Conservation (phyloP, 2,113 vertebrate genomes). For the Cavia aperea region DNA sequence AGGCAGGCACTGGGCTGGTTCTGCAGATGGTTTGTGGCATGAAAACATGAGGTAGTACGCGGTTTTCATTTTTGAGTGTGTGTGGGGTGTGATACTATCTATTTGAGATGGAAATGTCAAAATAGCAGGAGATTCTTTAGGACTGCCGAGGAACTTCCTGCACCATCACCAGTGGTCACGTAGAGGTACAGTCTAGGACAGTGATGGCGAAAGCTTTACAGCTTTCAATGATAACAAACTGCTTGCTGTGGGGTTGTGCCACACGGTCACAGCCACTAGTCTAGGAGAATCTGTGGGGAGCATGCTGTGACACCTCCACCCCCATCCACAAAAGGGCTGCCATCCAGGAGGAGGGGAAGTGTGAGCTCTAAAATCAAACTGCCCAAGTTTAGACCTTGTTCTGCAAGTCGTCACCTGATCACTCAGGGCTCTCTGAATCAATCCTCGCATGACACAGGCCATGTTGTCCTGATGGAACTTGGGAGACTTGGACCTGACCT, state of each 20-base stretch:
- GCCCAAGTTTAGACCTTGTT: not conserved
- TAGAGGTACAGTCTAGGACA: not conserved
- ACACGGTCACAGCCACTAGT: not conserved
- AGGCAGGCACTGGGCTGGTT: not conserved
- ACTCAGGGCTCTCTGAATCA: not conserved
- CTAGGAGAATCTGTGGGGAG: not conserved
- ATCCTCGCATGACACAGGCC: fast-evolving
- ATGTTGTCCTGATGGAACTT: too few relatives aligned
- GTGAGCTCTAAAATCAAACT: not conserved
- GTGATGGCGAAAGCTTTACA: not conserved
- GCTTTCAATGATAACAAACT: not conserved
- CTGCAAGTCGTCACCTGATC: not conserved
- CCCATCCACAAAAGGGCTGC: not conserved
- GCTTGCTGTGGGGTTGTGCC: not conserved
- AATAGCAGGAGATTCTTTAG: not conserved
- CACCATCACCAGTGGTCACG: not conserved
- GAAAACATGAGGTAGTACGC: fast-evolving
- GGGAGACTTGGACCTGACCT: not conserved
- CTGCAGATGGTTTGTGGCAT: not conserved
- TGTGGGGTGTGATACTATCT: not conserved
- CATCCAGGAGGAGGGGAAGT: not conserved
- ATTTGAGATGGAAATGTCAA: not conserved
- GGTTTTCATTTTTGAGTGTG: not conserved
- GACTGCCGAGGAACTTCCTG: not conserved
- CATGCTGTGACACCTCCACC: too few relatives aligned